Evolutionary conservation across 2,888 invertebrate species (phyloP).

Genomic region (Ceraclea dissimilis): DNA sequence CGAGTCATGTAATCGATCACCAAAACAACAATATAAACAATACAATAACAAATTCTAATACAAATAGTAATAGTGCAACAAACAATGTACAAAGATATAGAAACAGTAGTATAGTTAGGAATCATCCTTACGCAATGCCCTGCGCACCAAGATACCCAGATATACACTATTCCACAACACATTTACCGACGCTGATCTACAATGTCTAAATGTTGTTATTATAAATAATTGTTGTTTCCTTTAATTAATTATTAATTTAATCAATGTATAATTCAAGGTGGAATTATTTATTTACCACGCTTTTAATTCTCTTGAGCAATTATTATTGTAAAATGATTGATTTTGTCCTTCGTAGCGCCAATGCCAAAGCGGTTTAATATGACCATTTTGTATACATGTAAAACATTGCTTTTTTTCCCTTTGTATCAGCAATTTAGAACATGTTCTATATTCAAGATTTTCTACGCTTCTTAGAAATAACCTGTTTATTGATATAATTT

Average conservation of each 20-base stretch:
- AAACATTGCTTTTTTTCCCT: too few species aligned
- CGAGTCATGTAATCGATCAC: not conserved
- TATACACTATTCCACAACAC: slow-evolving; percentile 13
- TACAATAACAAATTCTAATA: not conserved
- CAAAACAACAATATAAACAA: not conserved
- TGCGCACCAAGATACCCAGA: slow-evolving; percentile 16
- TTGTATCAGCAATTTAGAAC: too few species aligned
- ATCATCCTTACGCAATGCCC: slow-evolving; percentile 16
- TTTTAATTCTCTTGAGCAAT: too few species aligned
- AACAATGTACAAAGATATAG: slow-evolving; percentile 9
- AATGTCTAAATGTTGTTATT: slow-evolving; percentile 14
- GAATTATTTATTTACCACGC: too few species aligned
- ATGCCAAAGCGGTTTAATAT: too few species aligned
- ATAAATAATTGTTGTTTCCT: not conserved
- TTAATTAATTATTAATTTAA: not conserved
- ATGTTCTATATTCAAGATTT: too few species aligned
- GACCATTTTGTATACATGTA: too few species aligned
- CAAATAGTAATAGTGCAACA: not conserved
- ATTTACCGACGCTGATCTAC: slow-evolving; percentile 19
- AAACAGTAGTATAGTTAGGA: slow-evolving; percentile 9
- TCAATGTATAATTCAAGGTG: not conserved
- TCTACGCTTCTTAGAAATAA: too few species aligned
- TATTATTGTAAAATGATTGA: too few species aligned
- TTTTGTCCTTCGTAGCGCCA: too few species aligned
- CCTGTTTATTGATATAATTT: too few species aligned